Percentiles rank a stretch among this genome's conserved stretches.
Conservation (phyloP, 2,888 invertebrate genomes). For the Ethmia dodecea region DNA sequence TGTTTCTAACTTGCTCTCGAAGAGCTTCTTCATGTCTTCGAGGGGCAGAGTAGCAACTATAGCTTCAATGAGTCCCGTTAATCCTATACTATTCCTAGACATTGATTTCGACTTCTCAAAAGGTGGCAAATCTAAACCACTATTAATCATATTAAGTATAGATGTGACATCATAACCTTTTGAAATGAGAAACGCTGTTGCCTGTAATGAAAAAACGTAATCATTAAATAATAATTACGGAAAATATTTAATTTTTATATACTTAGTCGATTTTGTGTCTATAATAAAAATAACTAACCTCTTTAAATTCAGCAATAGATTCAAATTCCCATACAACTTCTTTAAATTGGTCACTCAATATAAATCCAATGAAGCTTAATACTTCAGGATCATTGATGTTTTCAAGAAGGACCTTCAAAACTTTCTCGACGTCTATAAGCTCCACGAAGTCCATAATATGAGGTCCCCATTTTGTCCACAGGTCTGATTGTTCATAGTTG, state of each 20-base stretch:
- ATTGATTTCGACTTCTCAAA: constrained; percentile 20
- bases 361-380: constrained; percentile 27
- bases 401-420: constrained; percentile 25
- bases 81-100: constrained; percentile 19
- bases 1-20: constrained; percentile 32
- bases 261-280: no score
- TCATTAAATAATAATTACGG: no score
- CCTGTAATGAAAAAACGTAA: constrained; percentile 25
- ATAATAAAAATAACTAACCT: constrained; percentile 28
- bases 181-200: constrained; percentile 24
- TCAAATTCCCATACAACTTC: constrained; percentile 31
- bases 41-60: constrained; percentile 28
- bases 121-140: constrained; percentile 25
- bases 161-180: constrained; percentile 34
- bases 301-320: constrained; percentile 34
- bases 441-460: constrained; percentile 31
- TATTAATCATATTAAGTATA: constrained; percentile 28
- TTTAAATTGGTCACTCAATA: constrained; percentile 29
- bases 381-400: constrained; percentile 35
- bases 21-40: constrained; percentile 33
- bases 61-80: constrained; percentile 31
- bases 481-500: background rate
- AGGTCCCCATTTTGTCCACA: constrained; percentile 21
- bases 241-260: no score
- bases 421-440: constrained; percentile 29